Evolutionary conservation across 1,140 invertebrate genomes (phyloP).

Genomic region (Drosophila takahashii): DNA sequence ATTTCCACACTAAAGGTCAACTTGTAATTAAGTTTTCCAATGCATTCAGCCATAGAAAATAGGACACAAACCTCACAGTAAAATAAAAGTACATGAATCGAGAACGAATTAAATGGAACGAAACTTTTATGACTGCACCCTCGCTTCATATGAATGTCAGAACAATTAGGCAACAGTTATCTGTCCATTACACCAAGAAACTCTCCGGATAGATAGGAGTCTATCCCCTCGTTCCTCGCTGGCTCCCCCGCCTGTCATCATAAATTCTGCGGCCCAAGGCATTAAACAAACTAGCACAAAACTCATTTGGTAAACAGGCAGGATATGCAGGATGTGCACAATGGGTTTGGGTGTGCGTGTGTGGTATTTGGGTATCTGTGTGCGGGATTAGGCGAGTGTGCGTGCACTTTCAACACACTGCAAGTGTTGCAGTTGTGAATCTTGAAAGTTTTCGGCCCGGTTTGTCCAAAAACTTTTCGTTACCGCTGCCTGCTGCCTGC

Average conservation of each 20-base stretch:
- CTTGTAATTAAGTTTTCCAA: not conserved
- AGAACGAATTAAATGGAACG: constrained; percentile 23
- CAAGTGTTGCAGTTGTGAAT: constrained; percentile 79
- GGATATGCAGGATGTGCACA: constrained; percentile 71
- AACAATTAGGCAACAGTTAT: constrained; percentile 79
- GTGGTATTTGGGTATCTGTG: constrained; percentile 8
- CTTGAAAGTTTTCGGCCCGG: constrained; percentile 69
- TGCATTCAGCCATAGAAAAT: not conserved
- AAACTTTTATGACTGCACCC: constrained; percentile 12
- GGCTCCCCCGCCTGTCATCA: constrained; percentile 13
- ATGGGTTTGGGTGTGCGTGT: constrained; percentile 13
- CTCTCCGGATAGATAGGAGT: constrained; percentile 40
- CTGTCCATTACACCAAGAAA: constrained; percentile 72
- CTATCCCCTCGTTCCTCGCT: not conserved
- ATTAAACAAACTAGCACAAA: constrained; percentile 75
- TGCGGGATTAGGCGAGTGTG: constrained; percentile 20
- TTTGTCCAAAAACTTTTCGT: constrained; percentile 65
- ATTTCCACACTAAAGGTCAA: not conserved
- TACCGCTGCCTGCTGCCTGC: constrained; percentile 48
- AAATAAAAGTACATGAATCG: constrained; percentile 5
- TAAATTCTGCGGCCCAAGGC: constrained; percentile 57
- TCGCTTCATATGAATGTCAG: constrained; percentile 43
- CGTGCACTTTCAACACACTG: constrained; percentile 60
- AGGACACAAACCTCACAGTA: not conserved
- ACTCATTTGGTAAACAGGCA: constrained; percentile 76